Evolutionary conservation across 2,797 vertebrate genomes (phyloP), one percentile per base, ranked within the genome.

Genomic region (Thripadectes ignobilis): DNA sequence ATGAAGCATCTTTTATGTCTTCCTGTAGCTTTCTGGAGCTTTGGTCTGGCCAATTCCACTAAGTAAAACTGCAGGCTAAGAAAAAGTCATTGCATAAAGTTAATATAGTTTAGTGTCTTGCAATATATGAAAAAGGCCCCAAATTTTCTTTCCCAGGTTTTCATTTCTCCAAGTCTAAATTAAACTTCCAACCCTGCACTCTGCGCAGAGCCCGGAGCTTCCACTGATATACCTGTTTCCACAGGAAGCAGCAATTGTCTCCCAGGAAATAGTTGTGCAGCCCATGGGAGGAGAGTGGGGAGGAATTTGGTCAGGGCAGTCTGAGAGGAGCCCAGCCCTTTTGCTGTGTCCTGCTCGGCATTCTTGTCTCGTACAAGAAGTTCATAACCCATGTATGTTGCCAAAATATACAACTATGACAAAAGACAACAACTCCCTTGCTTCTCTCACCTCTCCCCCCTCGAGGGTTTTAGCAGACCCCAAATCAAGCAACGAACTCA

Each of bases 101-200:
- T 95, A 96, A 95, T 93, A 95, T 30, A 82, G 79, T 84, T 90
- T 82, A 69, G 71, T 61, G 62, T 85, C 80, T 79, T 85, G 77
- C 93, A 79, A 87, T 85, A 92, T 84, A 92, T 89, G 83, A 94
- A 96, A 89, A 92, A 76, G 27, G 1, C 45, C 48, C 43, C 71
- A 79, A 79, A 92, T 94, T 90, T 90, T 82, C 88, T 88, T 69
- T 65, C 34, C 22, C 36, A 1, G 78, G 82, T 92, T 95, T 93
- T 96, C 93, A 96, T 97, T 89, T 93, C 93, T 84, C 59, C 45
- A 51, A 91, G 76, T 85, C 79, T 63, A 92, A 96, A 94, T 96
- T 92, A 87, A 96, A 96, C 77, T 84, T 77, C 85, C 71, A 91
- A 58, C 81, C 73, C 76, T 17, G 9, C n/a, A 49, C 0, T 2